Percentiles rank a stretch among this genome's conserved stretches.
phyloP scores from a whole-genome alignment of 2,113 vertebrate genomes.

The Urocolius indicus region DNA sequence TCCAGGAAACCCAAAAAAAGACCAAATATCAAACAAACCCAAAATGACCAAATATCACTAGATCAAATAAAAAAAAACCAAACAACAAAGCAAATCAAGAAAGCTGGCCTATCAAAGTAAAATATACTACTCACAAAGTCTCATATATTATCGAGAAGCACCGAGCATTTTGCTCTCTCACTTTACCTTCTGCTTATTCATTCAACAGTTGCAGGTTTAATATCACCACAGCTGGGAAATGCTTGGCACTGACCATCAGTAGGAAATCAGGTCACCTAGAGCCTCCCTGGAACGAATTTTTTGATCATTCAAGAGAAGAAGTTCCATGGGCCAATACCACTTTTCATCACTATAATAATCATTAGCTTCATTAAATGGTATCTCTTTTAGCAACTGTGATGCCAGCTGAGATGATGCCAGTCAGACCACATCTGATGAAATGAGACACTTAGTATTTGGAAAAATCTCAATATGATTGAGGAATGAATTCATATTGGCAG shows the following conservation, averaged over 20 bases:
- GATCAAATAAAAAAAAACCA: too few relatives aligned
- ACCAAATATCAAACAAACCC: too few relatives aligned
- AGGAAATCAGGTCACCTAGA: not conserved
- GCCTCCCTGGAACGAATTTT: not conserved
- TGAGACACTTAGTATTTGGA: not conserved
- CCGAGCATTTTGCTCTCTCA: not conserved
- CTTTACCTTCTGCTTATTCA: not conserved
- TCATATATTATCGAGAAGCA: not conserved
- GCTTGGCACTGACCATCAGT: rapidly evolving
- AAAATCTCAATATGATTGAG: not conserved
- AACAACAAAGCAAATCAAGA: too few relatives aligned
- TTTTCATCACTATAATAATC: not conserved
- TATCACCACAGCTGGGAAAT: not conserved
- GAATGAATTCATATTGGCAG: not conserved
- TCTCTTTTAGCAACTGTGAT: not conserved
- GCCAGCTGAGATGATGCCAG: not conserved
- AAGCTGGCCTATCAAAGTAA: not conserved
- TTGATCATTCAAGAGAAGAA: not conserved
- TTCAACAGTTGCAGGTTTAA: not conserved
- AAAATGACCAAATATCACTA: too few relatives aligned
- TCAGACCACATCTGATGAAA: not conserved
- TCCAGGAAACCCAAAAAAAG: not conserved
- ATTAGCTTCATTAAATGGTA: rapidly evolving
- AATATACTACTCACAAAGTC: not conserved
- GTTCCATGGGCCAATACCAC: not conserved